Evolutionary conservation across 2,888 invertebrate genomes (phyloP), one percentile per base, ranked within the genome.

Genomic region (Lasius fuliginosus): DNA sequence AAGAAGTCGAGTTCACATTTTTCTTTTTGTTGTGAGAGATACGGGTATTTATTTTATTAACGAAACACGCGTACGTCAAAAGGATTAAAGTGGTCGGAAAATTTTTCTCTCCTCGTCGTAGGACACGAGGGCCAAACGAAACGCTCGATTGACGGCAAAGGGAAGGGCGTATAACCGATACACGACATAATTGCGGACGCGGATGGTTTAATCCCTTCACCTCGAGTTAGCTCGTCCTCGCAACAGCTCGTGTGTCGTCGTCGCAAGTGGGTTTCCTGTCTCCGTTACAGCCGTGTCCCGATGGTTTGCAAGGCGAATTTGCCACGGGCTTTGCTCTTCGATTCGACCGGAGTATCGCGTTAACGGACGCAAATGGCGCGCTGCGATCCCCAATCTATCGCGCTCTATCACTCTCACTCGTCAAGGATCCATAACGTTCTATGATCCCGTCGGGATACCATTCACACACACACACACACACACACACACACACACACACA

Each of bases 361-460:
- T 91, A 88, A 86, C 89, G 74, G 84, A 56, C 27, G 79, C 77
- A 85, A 89, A 89, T 85, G 86, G 83, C 68, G 75, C 82, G 85
- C 85, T 79, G 76, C 56, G 74, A 86, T 88, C 86, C 83, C 76
- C 86, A 83, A 89, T 88, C 86, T 88, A 87, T 89, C 87, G 83
- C 83, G 58, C 86, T 53, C 53, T 86, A 88, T 83, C 83, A 77
- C 67, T 73, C 56, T 42, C 42, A 23, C 75, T 74, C 56, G 58
- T 49, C 68, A 15, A 33, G 33, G 27, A 23, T 23, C 46, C 71
- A 60, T 60, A 79, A 79, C 60, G 60, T 60, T 12, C 71, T 71
- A 46, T 79, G 79, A 60, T 71, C 46, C 36, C 46, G 33, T 30
- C 27, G 79, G 53, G 71, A 60, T 60, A 49, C 4, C 40, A 58